phyloP scores from a whole-genome alignment of 2,888 invertebrate genomes.

The Diplazon laetatorius region DNA sequence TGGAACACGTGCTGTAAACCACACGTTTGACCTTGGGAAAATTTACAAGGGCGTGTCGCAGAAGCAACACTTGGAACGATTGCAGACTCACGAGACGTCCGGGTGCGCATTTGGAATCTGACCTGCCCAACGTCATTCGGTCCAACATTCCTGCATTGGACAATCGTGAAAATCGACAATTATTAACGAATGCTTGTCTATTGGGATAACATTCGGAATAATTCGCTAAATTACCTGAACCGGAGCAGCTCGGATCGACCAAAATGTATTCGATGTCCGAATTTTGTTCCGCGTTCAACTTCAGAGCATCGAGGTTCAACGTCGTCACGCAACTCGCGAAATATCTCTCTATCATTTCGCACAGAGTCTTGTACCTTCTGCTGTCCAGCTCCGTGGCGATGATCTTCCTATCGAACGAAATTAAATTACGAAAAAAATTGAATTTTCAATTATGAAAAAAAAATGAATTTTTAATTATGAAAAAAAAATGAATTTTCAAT shows the following conservation, averaged over 20 bases:
- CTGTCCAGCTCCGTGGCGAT: constrained; percentile 92
- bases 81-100: constrained; percentile 87
- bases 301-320: constrained; percentile 89
- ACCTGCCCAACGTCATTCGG: constrained; percentile 83
- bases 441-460: no score
- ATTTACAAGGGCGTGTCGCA: constrained; percentile 92
- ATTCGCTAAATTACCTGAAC: constrained; percentile 89
- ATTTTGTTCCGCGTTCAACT: constrained; percentile 85
- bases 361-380: constrained; percentile 87
- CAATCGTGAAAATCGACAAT: no score
- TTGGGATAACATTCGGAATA: neutral
- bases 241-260: constrained; percentile 98
- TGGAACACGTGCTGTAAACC: constrained; percentile 98
- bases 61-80: constrained; percentile 91
- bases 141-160: constrained; percentile 86
- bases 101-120: constrained; percentile 83
- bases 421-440: constrained; percentile 8
- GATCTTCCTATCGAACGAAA: constrained; percentile 85
- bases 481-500: no score
- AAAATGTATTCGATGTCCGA: constrained; percentile 93
- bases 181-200: no score
- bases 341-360: constrained; percentile 86
- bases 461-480: no score
- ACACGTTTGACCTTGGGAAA: constrained; percentile 94
- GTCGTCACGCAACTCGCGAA: constrained; percentile 88